These are phyloP conservation scores for Troides oblongomaculatus DNA, from an alignment of 2,888 invertebrate species.

Conservation along the genomic window DNA sequence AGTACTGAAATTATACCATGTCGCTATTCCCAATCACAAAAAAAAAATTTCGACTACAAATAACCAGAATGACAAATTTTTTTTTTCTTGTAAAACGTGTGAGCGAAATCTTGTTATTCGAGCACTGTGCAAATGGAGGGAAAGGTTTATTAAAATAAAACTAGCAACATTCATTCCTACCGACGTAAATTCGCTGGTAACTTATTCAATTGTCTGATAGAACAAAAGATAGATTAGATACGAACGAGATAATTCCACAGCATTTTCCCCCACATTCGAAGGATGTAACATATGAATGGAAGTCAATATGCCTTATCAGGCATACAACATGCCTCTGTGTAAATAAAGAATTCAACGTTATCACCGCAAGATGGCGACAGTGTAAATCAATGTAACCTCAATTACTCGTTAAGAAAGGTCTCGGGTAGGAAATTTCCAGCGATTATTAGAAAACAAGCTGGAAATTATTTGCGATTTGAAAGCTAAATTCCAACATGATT, in stretches of 20 bases:
- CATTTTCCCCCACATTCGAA: slow-evolving; percentile 21
- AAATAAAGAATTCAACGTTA: slow-evolving; percentile 65
- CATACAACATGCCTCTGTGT: slow-evolving; percentile 47
- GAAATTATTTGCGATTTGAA: slow-evolving; percentile 17
- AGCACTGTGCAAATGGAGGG: too few species aligned
- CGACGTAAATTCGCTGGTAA: not conserved
- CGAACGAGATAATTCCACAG: slow-evolving; percentile 12
- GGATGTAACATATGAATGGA: slow-evolving; percentile 27
- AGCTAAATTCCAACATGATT: slow-evolving; percentile 19
- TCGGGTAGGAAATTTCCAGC: slow-evolving; percentile 66
- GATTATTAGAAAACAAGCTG: slow-evolving; percentile 41
- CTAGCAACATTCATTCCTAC: not conserved
- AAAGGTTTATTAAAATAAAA: too few species aligned
- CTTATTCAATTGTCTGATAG: slow-evolving; percentile 5
- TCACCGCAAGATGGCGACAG: slow-evolving; percentile 63
- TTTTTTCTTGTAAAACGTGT: too few species aligned
- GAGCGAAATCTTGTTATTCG: too few species aligned
- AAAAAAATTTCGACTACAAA: too few species aligned
- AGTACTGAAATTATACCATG: too few species aligned
- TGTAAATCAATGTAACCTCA: slow-evolving; percentile 76
- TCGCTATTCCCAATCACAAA: too few species aligned
- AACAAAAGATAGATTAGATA: slow-evolving; percentile 18
- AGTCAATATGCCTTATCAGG: slow-evolving; percentile 29
- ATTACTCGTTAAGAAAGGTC: slow-evolving; percentile 73
- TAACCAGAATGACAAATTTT: too few species aligned